A percentile compares a stretch with the other conserved stretches of the same genome.
These are phyloP conservation scores for Ophion ellenae DNA, from an alignment of 2,888 invertebrate genomes.

Conservation along the genomic window DNA sequence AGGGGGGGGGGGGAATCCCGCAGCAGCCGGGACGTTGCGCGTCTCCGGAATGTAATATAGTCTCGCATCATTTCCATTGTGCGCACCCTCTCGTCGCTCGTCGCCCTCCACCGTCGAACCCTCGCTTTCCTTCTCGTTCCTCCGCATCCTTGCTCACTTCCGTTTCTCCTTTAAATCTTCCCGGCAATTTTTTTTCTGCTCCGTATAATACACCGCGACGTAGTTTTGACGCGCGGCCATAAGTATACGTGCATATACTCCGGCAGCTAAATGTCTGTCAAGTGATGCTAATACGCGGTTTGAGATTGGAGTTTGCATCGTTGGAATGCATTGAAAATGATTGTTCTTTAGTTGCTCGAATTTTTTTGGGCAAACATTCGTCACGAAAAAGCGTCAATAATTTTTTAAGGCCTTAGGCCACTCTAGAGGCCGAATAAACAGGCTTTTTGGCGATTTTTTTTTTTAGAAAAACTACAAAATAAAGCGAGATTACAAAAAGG, in stretches of 20 bases:
- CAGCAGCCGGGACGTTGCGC: background rate
- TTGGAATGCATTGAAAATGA: no score
- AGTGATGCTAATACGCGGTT: no score
- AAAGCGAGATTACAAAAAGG: no score
- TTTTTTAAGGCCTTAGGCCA: no score
- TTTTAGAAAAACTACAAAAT: no score
- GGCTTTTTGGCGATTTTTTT: no score
- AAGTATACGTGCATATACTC: background rate
- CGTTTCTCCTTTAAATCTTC: background rate
- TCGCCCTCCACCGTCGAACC: background rate
- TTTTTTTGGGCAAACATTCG: no score
- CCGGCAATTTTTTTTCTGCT: background rate
- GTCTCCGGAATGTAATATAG: slow-evolving; percentile 37
- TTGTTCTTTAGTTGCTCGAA: no score
- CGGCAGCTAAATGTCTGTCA: no score
- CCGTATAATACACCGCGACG: background rate
- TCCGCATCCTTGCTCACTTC: background rate
- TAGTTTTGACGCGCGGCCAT: background rate
- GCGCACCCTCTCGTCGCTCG: background rate
- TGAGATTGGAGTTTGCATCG: no score
- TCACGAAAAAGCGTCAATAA: no score
- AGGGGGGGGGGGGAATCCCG: slow-evolving; percentile 5
- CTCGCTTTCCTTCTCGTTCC: background rate
- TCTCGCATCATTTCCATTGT: slow-evolving; percentile 42
- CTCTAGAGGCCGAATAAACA: no score